Conservation (phyloP, 2,797 vertebrate species). For the Parotocinclus haroldoi region DNA sequence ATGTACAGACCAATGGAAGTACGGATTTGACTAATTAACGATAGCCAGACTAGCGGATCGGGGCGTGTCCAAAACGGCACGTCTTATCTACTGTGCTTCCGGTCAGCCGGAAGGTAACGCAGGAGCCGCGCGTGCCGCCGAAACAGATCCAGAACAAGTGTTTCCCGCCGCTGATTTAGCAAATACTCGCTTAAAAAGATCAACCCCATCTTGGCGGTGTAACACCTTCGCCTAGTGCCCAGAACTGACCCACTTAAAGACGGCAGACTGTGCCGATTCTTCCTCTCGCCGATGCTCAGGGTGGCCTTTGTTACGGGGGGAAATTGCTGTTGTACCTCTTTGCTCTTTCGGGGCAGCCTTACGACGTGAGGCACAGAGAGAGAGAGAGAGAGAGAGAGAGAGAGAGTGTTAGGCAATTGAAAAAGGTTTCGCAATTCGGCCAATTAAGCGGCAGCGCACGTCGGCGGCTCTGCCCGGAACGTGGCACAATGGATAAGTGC, state of each 20-base stretch:
- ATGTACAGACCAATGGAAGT: too few species aligned
- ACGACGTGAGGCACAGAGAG: slow-evolving; percentile 46
- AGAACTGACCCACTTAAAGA: slow-evolving; percentile 43
- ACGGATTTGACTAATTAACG: too few species aligned
- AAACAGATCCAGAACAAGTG: too few species aligned
- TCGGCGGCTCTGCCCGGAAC: slow-evolving; percentile 60
- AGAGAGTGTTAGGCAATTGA: slow-evolving; percentile 54
- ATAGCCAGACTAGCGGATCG: too few species aligned
- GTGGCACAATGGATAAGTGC: slow-evolving; percentile 59
- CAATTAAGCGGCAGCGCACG: slow-evolving; percentile 56
- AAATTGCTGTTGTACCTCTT: slow-evolving; percentile 52
- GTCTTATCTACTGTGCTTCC: too few species aligned
- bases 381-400: too few species aligned
- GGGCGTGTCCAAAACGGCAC: too few species aligned
- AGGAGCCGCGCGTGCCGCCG: too few species aligned
- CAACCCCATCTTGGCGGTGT: background rate
- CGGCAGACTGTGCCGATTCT: slow-evolving; percentile 33
- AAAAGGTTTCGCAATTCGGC: slow-evolving; percentile 51
- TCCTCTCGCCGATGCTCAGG: slow-evolving; percentile 40
- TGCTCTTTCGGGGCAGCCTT: slow-evolving; percentile 51
- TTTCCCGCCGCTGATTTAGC: too few species aligned
- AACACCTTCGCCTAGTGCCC: slow-evolving; percentile 14
- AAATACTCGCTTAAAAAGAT: background rate
- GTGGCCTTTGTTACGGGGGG: slow-evolving; percentile 51
- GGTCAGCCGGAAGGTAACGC: too few species aligned